Conservation (phyloP, 2,888 invertebrate genomes). For the Drosophila falleni region DNA sequence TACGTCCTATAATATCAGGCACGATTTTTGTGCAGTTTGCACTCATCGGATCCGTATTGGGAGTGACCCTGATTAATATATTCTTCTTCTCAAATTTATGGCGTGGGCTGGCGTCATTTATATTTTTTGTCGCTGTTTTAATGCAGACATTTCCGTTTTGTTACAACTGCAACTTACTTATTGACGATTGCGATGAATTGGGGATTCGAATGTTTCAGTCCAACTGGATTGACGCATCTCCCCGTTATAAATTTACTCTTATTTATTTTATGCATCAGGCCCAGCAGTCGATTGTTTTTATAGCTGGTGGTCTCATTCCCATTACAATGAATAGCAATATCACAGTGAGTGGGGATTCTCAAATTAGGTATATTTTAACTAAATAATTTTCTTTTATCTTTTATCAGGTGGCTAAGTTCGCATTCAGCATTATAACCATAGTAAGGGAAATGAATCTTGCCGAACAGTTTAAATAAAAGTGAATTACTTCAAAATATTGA, state of each 20-base stretch:
- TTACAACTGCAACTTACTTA: neutral
- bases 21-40: neutral
- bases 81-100: neutral
- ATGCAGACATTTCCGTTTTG: neutral
- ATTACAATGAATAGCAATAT: constrained; percentile 23
- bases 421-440: constrained; percentile 30
- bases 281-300: constrained; percentile 20
- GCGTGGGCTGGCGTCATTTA: neutral
- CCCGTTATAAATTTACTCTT: constrained; percentile 14
- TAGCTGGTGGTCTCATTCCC: constrained; percentile 20
- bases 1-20: neutral
- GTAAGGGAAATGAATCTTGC: constrained; percentile 12
- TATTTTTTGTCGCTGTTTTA: neutral
- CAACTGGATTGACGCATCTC: constrained; percentile 16
- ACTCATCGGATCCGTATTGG: neutral
- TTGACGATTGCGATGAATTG: neutral
- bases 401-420: constrained; percentile 24
- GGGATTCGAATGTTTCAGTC: constrained; percentile 12
- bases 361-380: neutral
- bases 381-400: neutral
- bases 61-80: neutral
- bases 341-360: constrained; percentile 11
- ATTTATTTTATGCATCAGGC: constrained; percentile 16
- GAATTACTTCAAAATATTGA: no score
- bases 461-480: constrained; percentile 20